These are phyloP conservation scores for Adelognathus sp. DNA, from an alignment of 2,888 invertebrate species.

Conservation along the genomic window DNA sequence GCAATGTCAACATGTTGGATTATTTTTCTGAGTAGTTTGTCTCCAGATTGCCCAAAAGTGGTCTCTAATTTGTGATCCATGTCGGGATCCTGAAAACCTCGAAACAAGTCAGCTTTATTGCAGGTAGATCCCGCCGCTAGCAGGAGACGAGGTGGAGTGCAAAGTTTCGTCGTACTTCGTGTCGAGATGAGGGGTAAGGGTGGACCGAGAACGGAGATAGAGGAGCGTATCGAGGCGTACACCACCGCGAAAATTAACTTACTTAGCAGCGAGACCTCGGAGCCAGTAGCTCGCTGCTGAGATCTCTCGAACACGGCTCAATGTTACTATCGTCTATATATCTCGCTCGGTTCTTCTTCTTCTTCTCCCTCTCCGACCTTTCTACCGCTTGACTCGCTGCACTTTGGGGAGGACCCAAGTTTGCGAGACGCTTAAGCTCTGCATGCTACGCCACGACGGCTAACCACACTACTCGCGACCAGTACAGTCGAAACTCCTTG, in stretches of 20 bases:
- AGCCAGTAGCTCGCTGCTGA: background rate
- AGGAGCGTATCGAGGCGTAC: slow-evolving; percentile 35
- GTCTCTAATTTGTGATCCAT: background rate
- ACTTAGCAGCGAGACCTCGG: slow-evolving; percentile 40
- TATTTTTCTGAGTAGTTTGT: background rate
- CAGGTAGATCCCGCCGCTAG: background rate
- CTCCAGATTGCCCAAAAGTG: background rate
- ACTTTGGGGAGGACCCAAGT: slow-evolving; percentile 27
- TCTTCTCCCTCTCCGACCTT: background rate
- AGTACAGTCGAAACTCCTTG: background rate
- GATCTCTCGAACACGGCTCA: slow-evolving; percentile 32
- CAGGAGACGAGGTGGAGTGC: background rate
- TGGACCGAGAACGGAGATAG: slow-evolving; percentile 17
- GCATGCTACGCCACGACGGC: background rate
- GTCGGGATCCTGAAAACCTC: background rate
- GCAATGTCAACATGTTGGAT: background rate
- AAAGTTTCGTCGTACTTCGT: slow-evolving; percentile 26
- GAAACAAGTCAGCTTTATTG: background rate
- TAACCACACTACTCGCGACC: background rate
- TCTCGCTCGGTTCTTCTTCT: background rate
- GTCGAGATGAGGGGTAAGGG: background rate
- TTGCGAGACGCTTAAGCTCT: slow-evolving; percentile 11
- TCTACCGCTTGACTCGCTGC: slow-evolving; percentile 5
- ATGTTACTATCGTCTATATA: slow-evolving; percentile 15
- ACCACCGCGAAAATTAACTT: slow-evolving; percentile 47